Evolutionary conservation across 2,888 invertebrate genomes (phyloP), one percentile per base, ranked within the genome.

Genomic region (Lomographa bimaculata): DNA sequence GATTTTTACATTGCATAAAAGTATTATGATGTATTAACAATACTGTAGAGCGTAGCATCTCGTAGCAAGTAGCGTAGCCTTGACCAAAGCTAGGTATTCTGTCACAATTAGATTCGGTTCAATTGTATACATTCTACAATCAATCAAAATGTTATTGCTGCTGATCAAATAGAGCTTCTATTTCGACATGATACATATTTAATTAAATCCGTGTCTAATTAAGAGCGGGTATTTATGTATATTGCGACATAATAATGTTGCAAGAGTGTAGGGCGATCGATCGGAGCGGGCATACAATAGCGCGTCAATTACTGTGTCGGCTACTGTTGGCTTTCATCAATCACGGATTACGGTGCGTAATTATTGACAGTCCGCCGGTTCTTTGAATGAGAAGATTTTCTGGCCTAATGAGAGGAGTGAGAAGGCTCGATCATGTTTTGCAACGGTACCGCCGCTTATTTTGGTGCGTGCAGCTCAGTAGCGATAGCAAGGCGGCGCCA

Each of bases 301-400:
- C 52, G 54, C 71, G 70, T 77, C 80, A 77, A 82, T 85, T 82
- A 62, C 54, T 57, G 52, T 55, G 74, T 46, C 57, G 52, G 71
- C 85, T 85, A 79, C 86, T 71, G 85, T 80, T 68, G 67, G 61
- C 70, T 57, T 66, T 69, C 79, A 84, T 85, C 81, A 83, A 85
- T 86, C 84, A 77, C 50, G 68, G 72, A 79, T 82, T 79, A 82
- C 68, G 65, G 65, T 51, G 53, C 54, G 65, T 79, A 79, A 82
- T 80, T 80, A 86, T 79, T 82, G 83, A 84, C 83, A 73, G 74
- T 60, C 14, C 55, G 68, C 71, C 44, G 29, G 37, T 50, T 54
- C 60, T 54, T 61, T 64, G 69, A 72, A 71, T 75, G 64, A 65
- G 57, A 55, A 33, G 44, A 60, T 50, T 53, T 53, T 49, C 53